phyloP scores from a whole-genome alignment of 2,888 invertebrate genomes.

The Macrostomum cliftonense region DNA sequence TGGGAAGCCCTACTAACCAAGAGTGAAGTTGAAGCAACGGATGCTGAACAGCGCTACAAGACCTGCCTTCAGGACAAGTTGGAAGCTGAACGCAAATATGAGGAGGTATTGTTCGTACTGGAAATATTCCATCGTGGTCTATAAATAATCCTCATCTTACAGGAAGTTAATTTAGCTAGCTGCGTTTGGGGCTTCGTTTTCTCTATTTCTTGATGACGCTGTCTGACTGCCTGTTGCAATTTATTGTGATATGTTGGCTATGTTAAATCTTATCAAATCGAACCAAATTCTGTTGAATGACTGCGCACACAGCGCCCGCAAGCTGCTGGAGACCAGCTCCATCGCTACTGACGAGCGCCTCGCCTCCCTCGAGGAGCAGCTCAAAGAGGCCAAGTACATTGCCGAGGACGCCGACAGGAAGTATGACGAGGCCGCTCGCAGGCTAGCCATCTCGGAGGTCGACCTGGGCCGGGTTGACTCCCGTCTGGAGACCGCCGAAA shows the following conservation, averaged over 20 bases:
- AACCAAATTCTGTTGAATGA: background rate
- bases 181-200: too few relatives aligned
- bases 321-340: constrained; percentile 95
- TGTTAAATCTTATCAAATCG: too few relatives aligned
- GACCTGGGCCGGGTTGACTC: constrained; percentile 30
- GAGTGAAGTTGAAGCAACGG: constrained; percentile 98
- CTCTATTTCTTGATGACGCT: too few relatives aligned
- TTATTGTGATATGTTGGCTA: too few relatives aligned
- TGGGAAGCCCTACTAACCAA: constrained; percentile 94
- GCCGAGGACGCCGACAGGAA: constrained; percentile 23
- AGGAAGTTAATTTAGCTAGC: too few relatives aligned
- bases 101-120: constrained; percentile 60
- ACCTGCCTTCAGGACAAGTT: constrained; percentile 43
- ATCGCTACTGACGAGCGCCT: constrained; percentile 96
- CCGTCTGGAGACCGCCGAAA: constrained; percentile 21
- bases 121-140: too few relatives aligned
- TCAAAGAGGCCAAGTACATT: constrained; percentile 15
- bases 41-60: constrained; percentile 94
- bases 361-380: constrained; percentile 68
- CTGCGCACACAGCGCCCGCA: constrained; percentile 57
- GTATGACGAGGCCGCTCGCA: constrained; percentile 23
- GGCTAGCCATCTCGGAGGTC: constrained; percentile 22
- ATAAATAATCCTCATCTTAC: too few relatives aligned
- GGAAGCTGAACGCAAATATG: constrained; percentile 90
- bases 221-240: too few relatives aligned